A percentile compares a stretch with the other conserved stretches of the same genome.
These are phyloP conservation scores for Lasioglossum oenotherae DNA, from an alignment of 2,888 invertebrate genomes.

Conservation along the genomic window DNA sequence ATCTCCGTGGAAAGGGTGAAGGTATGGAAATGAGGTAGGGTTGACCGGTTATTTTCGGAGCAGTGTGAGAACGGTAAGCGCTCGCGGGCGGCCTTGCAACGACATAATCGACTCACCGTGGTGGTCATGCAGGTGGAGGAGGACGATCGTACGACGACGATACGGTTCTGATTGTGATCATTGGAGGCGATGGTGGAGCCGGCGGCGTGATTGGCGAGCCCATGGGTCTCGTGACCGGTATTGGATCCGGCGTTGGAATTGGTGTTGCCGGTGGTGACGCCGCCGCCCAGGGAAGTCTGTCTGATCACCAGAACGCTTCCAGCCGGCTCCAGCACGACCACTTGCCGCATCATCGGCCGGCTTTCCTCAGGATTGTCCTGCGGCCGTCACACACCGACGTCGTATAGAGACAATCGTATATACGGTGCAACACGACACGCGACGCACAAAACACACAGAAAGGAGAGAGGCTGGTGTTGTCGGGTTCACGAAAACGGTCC, in stretches of 20 bases:
- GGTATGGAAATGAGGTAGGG: neutral
- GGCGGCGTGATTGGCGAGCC: conserved; percentile 73
- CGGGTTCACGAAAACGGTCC: conserved; percentile 47
- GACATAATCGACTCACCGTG: conserved; percentile 75
- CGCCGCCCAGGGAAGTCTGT: conserved; percentile 79
- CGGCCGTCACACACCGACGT: conserved; percentile 34
- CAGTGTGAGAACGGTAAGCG: neutral
- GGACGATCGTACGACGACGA: conserved; percentile 82
- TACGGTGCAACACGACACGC: neutral
- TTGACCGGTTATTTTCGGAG: neutral
- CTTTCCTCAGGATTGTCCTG: neutral
- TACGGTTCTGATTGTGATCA: conserved; percentile 83
- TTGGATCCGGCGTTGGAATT: conserved; percentile 59
- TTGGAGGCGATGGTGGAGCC: conserved; percentile 77
- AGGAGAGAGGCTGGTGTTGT: neutral
- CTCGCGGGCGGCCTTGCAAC: conserved; percentile 16
- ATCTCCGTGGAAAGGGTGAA: neutral
- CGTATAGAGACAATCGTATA: conserved; percentile 46
- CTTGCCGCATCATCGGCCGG: conserved; percentile 77
- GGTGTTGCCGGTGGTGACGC: conserved; percentile 74
- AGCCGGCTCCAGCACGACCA: conserved; percentile 82
- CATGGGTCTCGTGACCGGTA: conserved; percentile 76
- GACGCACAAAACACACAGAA: conserved; percentile 22
- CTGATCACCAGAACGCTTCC: conserved; percentile 83
- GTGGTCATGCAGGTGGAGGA: conserved; percentile 78